Conservation (phyloP, 2,888 invertebrate genomes). For the Epinotia brunnichana region DNA sequence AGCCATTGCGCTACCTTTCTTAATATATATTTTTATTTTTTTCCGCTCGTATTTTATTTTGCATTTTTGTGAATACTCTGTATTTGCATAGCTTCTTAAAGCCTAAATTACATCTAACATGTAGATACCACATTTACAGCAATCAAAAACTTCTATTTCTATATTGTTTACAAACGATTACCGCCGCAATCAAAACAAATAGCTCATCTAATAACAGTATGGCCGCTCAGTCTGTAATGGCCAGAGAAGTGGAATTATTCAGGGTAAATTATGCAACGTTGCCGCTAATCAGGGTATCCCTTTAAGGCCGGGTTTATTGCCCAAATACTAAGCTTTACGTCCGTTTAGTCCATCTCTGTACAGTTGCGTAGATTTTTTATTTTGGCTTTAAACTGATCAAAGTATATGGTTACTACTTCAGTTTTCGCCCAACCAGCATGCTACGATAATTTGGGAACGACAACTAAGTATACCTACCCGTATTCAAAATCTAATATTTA, state of each 20-base stretch:
- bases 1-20: no score
- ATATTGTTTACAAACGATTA: neutral
- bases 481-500: no score
- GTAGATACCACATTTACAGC: no score
- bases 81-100: no score
- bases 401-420: neutral
- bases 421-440: neutral
- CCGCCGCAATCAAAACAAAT: neutral
- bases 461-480: no score
- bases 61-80: no score
- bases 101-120: no score
- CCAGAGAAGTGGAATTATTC: neutral
- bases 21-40: no score
- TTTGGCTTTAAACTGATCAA: neutral
- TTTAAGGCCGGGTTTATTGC: conserved; percentile 18
- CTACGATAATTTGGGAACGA: no score
- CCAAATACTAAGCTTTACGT: conserved; percentile 8
- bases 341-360: conserved; percentile 2
- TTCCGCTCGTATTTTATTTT: no score
- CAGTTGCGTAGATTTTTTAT: neutral
- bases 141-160: no score
- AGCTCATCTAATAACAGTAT: neutral
- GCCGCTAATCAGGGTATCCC: conserved; percentile 19
- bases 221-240: neutral
- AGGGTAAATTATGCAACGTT: conserved; percentile 9